These are phyloP conservation scores for Takifugu rubripes DNA, from an alignment of 2,797 vertebrate genomes.

Conservation along the genomic window DNA sequence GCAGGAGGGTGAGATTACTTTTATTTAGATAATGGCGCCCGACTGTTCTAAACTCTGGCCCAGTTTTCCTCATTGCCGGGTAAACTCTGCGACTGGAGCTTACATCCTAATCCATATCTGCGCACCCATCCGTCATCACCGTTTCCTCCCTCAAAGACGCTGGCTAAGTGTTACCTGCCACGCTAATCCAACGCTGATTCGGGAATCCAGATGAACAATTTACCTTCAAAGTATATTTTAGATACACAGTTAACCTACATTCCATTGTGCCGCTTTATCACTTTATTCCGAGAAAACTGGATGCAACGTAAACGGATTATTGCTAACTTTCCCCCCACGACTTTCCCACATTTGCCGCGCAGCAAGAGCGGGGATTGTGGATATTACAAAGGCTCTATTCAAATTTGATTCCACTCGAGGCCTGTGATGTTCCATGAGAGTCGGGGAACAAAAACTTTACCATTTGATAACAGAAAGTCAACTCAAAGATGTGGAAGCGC, in stretches of 20 bases:
- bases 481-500: slow-evolving; percentile 12
- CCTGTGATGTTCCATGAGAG: slow-evolving; percentile 22
- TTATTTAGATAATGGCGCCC: slow-evolving; percentile 41
- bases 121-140: slow-evolving; percentile 18
- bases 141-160: slow-evolving; percentile 27
- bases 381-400: slow-evolving; percentile 31
- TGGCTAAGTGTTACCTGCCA: slow-evolving; percentile 35
- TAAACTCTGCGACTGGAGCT: slow-evolving; percentile 52
- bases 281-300: slow-evolving; percentile 31
- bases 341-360: slow-evolving; percentile 28
- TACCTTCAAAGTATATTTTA: slow-evolving; percentile 42
- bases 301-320: slow-evolving; percentile 32
- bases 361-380: slow-evolving; percentile 21
- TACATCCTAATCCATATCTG: slow-evolving; percentile 46
- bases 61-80: slow-evolving; percentile 29
- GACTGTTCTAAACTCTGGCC: slow-evolving; percentile 39
- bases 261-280: slow-evolving; percentile 23
- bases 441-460: slow-evolving; percentile 15
- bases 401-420: slow-evolving; percentile 36
- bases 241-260: slow-evolving; percentile 59
- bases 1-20: slow-evolving; percentile 38
- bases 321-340: slow-evolving; percentile 5
- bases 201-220: slow-evolving; percentile 35
- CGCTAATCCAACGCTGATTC: slow-evolving; percentile 38
- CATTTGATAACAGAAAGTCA: slow-evolving; percentile 12